A percentile compares a stretch with the other conserved stretches of the same genome.
Evolutionary conservation across 2,888 invertebrate species (phyloP).

Genomic region (Diplolepis rosae): DNA sequence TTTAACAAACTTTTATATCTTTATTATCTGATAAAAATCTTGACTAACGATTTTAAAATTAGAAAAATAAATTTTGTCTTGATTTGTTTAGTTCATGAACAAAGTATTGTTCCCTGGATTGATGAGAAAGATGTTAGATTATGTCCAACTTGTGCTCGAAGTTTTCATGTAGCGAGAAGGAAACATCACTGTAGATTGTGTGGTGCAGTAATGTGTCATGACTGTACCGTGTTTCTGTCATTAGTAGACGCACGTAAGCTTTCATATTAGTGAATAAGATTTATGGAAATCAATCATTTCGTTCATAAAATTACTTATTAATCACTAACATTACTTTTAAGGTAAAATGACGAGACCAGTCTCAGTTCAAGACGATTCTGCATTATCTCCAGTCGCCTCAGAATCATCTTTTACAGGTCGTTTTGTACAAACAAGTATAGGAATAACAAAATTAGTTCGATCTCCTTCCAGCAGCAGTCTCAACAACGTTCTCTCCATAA

Average conservation of each 20-base stretch:
- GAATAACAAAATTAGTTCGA: slow-evolving; percentile 66
- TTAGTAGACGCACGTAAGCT: slow-evolving; percentile 84
- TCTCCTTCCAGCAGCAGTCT: slow-evolving; percentile 76
- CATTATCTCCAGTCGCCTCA: slow-evolving; percentile 62
- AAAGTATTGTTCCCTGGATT: slow-evolving; percentile 89
- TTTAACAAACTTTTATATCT: slow-evolving; percentile 50
- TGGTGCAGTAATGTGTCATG: slow-evolving; percentile 93
- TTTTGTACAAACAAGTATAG: slow-evolving; percentile 65
- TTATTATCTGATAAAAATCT: slow-evolving; percentile 7
- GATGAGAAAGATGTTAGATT: slow-evolving; percentile 92
- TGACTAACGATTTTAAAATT: slow-evolving; percentile 30
- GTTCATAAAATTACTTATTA: background rate
- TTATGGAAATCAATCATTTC: background rate
- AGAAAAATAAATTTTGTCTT: background rate
- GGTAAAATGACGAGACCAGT: slow-evolving; percentile 78
- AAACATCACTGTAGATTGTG: slow-evolving; percentile 98
- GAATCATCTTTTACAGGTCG: slow-evolving; percentile 61
- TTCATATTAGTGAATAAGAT: slow-evolving; percentile 19
- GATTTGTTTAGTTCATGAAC: slow-evolving; percentile 77
- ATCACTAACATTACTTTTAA: slow-evolving; percentile 55
- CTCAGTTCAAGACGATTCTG: slow-evolving; percentile 67
- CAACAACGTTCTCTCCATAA: slow-evolving; percentile 68
- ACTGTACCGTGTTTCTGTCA: slow-evolving; percentile 90
- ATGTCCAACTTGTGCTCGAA: slow-evolving; percentile 93
- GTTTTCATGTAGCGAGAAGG: slow-evolving; percentile 89